phyloP scores from a whole-genome alignment of 2,888 invertebrate species.

The Sipha maydis region DNA sequence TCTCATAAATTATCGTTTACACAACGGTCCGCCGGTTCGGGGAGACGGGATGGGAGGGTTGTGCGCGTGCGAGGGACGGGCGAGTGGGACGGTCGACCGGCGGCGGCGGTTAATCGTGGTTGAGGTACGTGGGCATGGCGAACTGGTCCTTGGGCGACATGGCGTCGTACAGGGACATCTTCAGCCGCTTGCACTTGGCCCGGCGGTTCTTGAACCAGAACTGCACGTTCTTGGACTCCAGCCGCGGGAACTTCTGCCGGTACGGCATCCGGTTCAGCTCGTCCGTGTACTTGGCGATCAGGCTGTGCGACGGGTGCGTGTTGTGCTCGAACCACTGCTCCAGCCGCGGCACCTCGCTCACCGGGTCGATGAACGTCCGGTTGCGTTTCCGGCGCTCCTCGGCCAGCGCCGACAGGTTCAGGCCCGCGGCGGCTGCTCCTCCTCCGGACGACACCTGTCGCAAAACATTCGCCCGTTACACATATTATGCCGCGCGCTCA shows the following conservation, averaged over 20 bases:
- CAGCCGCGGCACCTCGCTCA: conserved; percentile 93
- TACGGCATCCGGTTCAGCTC: conserved; percentile 97
- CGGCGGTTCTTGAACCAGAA: conserved; percentile 99
- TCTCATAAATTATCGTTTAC: too few species aligned
- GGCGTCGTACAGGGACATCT: conserved; percentile 86
- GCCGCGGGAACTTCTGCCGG: conserved; percentile 96
- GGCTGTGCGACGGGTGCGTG: conserved; percentile 97
- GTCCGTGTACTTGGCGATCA: conserved; percentile 97
- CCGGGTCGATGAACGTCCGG: conserved; percentile 98
- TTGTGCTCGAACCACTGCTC: conserved; percentile 97
- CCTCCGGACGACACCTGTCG: conserved; percentile 58
- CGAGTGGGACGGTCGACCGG: too few species aligned
- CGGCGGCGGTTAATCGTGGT: conserved; percentile 36
- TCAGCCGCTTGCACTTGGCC: conserved; percentile 96
- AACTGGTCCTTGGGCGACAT: conserved; percentile 63
- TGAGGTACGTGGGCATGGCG: conserved; percentile 55
- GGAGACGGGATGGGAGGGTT: neutral
- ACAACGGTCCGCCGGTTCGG: too few species aligned
- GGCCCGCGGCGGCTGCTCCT: conserved; percentile 8
- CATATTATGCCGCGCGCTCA: too few species aligned
- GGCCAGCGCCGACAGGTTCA: conserved; percentile 61
- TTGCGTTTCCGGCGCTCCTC: conserved; percentile 94
- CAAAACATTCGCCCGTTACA: neutral
- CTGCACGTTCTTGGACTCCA: conserved; percentile 99
- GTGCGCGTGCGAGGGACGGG: neutral